Evolutionary conservation across 2,113 vertebrate species (phyloP).

Genomic region (Ellobius talpinus): DNA sequence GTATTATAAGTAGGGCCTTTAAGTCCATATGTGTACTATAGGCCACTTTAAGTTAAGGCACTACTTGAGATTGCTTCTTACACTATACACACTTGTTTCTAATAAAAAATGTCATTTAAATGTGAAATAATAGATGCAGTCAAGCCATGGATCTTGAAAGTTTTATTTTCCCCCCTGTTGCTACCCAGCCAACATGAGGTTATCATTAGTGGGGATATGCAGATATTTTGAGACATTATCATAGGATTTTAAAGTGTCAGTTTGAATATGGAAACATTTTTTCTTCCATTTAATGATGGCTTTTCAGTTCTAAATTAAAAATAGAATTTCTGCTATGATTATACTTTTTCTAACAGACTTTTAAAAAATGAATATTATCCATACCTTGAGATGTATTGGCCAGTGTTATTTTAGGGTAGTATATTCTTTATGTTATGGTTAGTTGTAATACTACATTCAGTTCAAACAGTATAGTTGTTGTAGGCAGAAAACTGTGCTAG

Average conservation of each 20-base stretch:
- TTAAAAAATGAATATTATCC: slow-evolving; percentile 33
- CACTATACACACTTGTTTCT: slow-evolving; percentile 43
- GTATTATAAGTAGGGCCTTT: slow-evolving; percentile 63
- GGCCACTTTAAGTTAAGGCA: slow-evolving; percentile 46
- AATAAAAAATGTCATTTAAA: slow-evolving; percentile 61
- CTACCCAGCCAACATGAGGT: slow-evolving; percentile 3
- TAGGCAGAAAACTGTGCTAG: slow-evolving; percentile 20
- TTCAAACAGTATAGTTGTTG: slow-evolving; percentile 37
- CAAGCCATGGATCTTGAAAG: slow-evolving; percentile 43
- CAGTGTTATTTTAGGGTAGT: slow-evolving; percentile 48
- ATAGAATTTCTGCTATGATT: slow-evolving; percentile 45
- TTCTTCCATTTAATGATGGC: slow-evolving; percentile 34
- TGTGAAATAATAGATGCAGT: slow-evolving; percentile 47
- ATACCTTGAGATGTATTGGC: slow-evolving; percentile 49
- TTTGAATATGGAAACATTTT: slow-evolving; percentile 57
- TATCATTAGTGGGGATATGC: slow-evolving; percentile 47
- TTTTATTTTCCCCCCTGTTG: slow-evolving; percentile 43
- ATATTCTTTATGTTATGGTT: slow-evolving; percentile 43
- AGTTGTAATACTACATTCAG: slow-evolving; percentile 46
- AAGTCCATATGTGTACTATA: slow-evolving; percentile 25
- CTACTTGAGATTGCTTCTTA: slow-evolving; percentile 53
- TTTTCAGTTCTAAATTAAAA: slow-evolving; percentile 66
- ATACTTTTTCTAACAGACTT: slow-evolving; percentile 59
- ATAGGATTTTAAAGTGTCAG: slow-evolving; percentile 42
- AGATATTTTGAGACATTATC: slow-evolving; percentile 7